Percentiles rank a stretch among this genome's conserved stretches.
Conservation (phyloP, 1,140 invertebrate genomes). For the Triops longicaudatus region DNA sequence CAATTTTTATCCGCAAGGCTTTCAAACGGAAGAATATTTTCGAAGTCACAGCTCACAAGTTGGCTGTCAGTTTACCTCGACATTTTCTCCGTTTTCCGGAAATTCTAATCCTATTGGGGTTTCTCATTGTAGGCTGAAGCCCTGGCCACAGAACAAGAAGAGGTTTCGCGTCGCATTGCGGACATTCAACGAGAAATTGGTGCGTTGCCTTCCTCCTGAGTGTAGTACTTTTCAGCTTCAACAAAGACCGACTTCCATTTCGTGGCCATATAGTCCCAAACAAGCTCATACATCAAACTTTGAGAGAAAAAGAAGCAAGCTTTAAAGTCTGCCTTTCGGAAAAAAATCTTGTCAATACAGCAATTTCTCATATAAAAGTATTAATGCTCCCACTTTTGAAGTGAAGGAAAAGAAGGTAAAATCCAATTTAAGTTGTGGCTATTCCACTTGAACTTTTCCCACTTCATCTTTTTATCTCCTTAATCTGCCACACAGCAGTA, state of each 20-base stretch:
- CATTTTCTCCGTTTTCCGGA: not conserved
- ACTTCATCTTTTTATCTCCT: not conserved
- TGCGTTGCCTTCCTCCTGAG: not conserved
- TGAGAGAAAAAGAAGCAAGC: too few species aligned
- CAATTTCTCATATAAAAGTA: not conserved
- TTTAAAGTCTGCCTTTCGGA: too few species aligned
- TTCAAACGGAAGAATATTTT: too few species aligned
- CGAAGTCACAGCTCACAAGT: too few species aligned
- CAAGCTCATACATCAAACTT: too few species aligned
- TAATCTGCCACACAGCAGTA: not conserved
- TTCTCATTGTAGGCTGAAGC: not conserved
- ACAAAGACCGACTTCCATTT: not conserved
- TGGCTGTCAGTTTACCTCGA: not conserved
- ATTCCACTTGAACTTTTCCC: too few species aligned
- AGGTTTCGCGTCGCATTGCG: slow-evolving; percentile 13
- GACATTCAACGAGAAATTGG: slow-evolving; percentile 10
- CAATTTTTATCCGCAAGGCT: too few species aligned
- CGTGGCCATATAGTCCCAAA: not conserved
- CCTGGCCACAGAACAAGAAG: not conserved
- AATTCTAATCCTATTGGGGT: not conserved
- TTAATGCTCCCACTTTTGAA: too few species aligned
- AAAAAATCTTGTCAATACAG: not conserved
- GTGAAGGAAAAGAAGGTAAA: too few species aligned
- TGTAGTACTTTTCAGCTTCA: not conserved
- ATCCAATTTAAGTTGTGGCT: too few species aligned